phyloP scores from a whole-genome alignment of 2,888 invertebrate species.

The Erannis defoliaria region DNA sequence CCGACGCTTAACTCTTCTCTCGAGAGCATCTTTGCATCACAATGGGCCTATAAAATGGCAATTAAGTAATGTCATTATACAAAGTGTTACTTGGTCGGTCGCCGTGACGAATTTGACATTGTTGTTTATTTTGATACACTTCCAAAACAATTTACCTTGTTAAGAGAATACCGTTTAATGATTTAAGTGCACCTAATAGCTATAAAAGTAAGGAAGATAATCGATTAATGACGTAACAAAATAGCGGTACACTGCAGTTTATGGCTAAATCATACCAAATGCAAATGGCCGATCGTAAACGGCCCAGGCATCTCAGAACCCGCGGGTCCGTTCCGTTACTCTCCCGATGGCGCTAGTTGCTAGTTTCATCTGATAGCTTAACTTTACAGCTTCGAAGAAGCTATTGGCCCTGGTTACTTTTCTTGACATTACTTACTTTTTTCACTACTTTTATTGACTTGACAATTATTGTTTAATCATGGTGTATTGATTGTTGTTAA shows the following conservation, averaged over 20 bases:
- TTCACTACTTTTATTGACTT: not conserved
- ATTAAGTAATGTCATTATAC: slow-evolving; percentile 52
- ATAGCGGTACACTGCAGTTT: slow-evolving; percentile 42
- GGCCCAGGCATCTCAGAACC: slow-evolving; percentile 46
- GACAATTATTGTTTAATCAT: not conserved
- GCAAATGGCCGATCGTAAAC: slow-evolving; percentile 45
- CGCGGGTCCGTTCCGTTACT: slow-evolving; percentile 56
- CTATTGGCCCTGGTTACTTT: not conserved
- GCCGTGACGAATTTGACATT: slow-evolving; percentile 38
- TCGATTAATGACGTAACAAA: slow-evolving; percentile 24
- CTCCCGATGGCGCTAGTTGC: slow-evolving; percentile 44
- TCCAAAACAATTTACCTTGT: slow-evolving; percentile 17
- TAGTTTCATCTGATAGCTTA: slow-evolving; percentile 31
- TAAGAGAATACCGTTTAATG: slow-evolving; percentile 10
- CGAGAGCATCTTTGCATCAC: slow-evolving; percentile 51
- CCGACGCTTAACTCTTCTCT: slow-evolving; percentile 53
- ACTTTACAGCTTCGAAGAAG: slow-evolving; percentile 14
- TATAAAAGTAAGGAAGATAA: slow-evolving; percentile 16
- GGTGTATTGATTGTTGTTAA: not conserved
- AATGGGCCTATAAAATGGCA: slow-evolving; percentile 55
- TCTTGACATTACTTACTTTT: not conserved
- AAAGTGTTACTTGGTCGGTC: slow-evolving; percentile 48
- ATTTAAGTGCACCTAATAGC: slow-evolving; percentile 3
- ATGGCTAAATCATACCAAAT: slow-evolving; percentile 52
- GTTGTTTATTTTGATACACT: slow-evolving; percentile 34